phyloP scores from a whole-genome alignment of 2,797 vertebrate species.

The Silurus lanzhouensis region DNA sequence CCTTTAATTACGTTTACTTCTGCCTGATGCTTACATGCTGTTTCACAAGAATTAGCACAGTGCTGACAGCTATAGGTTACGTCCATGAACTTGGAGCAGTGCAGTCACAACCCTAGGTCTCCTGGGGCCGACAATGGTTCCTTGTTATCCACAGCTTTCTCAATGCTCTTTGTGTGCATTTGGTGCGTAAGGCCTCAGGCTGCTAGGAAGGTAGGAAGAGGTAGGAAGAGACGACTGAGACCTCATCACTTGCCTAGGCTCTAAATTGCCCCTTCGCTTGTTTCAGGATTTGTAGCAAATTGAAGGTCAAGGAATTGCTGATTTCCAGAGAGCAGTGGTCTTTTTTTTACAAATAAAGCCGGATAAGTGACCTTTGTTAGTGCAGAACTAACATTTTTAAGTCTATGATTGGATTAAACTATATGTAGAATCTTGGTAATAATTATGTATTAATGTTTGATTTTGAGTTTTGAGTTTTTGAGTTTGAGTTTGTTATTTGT shows the following conservation, averaged over 20 bases:
- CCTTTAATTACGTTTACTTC: constrained; percentile 63
- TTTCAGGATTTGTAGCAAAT: constrained; percentile 63
- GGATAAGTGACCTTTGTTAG: constrained; percentile 10
- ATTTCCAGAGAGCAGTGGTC: constrained; percentile 65
- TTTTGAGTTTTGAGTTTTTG: not conserved
- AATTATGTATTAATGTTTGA: not conserved
- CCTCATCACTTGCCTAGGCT: constrained; percentile 67
- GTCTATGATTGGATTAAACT: not conserved
- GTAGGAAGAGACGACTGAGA: constrained; percentile 63
- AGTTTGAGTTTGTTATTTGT: not conserved
- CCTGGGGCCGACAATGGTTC: constrained; percentile 76
- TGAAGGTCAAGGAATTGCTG: constrained; percentile 69
- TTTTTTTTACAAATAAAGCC: constrained; percentile 55
- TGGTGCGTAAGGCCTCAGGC: constrained; percentile 65
- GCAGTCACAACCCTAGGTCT: constrained; percentile 76
- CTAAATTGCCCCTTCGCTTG: constrained; percentile 71
- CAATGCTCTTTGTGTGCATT: constrained; percentile 8
- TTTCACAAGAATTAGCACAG: constrained; percentile 68
- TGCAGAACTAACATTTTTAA: constrained; percentile 12
- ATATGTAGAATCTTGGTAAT: not conserved
- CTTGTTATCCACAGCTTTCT: constrained; percentile 74
- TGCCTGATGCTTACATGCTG: constrained; percentile 66
- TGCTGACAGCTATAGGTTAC: constrained; percentile 77
- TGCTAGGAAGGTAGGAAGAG: constrained; percentile 58
- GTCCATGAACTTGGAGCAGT: constrained; percentile 76